phyloP scores from a whole-genome alignment of 1,140 invertebrate species.

The Lutraria rhynchaena region DNA sequence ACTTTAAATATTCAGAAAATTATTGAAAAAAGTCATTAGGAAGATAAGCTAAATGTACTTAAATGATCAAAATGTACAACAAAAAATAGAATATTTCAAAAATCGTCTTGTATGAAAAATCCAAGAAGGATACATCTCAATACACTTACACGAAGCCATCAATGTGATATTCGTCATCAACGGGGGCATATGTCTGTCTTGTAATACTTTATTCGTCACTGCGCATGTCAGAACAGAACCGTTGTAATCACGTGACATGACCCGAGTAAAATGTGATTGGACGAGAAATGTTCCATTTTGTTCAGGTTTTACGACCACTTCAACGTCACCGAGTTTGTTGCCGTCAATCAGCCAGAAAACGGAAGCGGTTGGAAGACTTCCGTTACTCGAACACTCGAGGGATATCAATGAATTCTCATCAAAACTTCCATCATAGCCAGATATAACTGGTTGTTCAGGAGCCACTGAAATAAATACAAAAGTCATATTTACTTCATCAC shows the following conservation, averaged over 20 bases:
- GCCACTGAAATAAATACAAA: constrained; percentile 52
- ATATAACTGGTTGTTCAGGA: constrained; percentile 43
- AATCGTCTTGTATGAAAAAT: too few relatives aligned
- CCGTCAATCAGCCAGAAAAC: constrained; percentile 61
- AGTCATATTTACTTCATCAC: too few relatives aligned
- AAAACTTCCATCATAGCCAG: constrained; percentile 56
- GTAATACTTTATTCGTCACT: constrained; percentile 58
- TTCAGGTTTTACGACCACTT: constrained; percentile 8
- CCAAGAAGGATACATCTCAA: too few relatives aligned
- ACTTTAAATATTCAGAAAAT: too few relatives aligned
- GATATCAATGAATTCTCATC: constrained; percentile 39
- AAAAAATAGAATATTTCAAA: background rate
- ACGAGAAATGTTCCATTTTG: constrained; percentile 58
- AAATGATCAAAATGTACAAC: background rate
- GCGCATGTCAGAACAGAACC: constrained; percentile 59
- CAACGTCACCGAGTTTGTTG: constrained; percentile 1
- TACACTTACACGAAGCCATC: constrained; percentile 60
- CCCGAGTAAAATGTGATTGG: constrained; percentile 10
- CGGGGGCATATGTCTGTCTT: constrained; percentile 17
- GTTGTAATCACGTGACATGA: constrained; percentile 53
- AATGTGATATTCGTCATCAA: constrained; percentile 45
- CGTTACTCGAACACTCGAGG: constrained; percentile 55
- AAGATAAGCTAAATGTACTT: too few relatives aligned
- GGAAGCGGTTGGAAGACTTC: constrained; percentile 58
- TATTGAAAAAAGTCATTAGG: too few relatives aligned